These are phyloP conservation scores for Patella ulyssiponensis DNA, from an alignment of 2,888 invertebrate species.

Conservation along the genomic window DNA sequence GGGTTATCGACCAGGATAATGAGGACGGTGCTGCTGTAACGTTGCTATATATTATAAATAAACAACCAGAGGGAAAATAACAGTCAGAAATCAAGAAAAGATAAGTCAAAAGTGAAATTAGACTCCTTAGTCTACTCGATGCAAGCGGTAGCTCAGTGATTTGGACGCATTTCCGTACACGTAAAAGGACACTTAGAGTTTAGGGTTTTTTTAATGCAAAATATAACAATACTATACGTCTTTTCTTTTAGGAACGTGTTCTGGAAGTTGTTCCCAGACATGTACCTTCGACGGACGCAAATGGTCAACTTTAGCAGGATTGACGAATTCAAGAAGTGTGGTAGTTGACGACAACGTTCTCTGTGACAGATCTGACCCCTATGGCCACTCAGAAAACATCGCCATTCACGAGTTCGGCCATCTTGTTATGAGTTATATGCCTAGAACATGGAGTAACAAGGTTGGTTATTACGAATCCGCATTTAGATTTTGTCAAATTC, in stretches of 20 bases:
- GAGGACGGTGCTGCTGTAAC: too few relatives aligned
- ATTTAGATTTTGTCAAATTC: too few relatives aligned
- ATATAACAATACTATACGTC: background rate
- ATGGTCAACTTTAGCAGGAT: conserved; percentile 20
- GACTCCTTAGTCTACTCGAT: too few relatives aligned
- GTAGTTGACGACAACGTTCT: conserved; percentile 27
- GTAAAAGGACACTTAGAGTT: too few relatives aligned
- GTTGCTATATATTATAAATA: too few relatives aligned
- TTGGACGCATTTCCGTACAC: too few relatives aligned
- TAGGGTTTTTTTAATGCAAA: background rate
- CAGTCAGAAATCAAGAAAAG: too few relatives aligned
- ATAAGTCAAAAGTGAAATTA: too few relatives aligned
- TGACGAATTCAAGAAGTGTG: conserved; percentile 17
- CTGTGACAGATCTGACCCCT: conserved; percentile 26
- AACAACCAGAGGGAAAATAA: too few relatives aligned
- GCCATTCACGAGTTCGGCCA: conserved; percentile 30
- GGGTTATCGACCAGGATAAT: too few relatives aligned
- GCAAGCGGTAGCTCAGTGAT: too few relatives aligned
- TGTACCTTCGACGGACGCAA: conserved; percentile 32
- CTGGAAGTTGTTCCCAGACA: conserved; percentile 24
- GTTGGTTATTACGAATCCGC: background rate
- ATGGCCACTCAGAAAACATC: conserved; percentile 23
- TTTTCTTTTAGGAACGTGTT: conserved; percentile 6
- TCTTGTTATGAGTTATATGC: conserved; percentile 29
- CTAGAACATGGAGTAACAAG: conserved; percentile 20